Base-by-base conservation (phyloP, 2,113 vertebrate genomes). In the Rissa tridactyla region DNA sequence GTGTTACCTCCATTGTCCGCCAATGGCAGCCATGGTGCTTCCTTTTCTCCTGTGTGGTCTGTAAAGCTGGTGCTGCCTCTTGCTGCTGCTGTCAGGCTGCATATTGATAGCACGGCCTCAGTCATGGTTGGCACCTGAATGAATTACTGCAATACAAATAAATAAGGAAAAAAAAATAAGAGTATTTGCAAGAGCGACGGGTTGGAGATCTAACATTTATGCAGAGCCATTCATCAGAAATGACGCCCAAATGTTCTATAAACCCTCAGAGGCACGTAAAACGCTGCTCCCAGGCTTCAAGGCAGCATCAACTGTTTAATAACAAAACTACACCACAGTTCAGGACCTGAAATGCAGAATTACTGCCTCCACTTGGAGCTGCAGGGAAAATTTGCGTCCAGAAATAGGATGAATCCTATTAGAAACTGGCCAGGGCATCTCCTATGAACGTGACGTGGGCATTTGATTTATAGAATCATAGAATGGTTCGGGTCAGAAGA, bases 61-160 rank as follows among this genome's bases (percentile, higher is more conserved):
- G 17, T 36, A 13, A 38, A 82, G 46, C 69, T 1, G 7, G 36
- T 73, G 36, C 49, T 75, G 78, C 29, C 69, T 82, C 51, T 26
- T 23, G 51, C 38, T 89, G 69, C 60, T 75, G 51, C 32, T 91
- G 60, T 87, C 88, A 75, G 32, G 44, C 57, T 75, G 62, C 20
- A 3, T 92, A 69, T 85, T 47, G 54, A 54, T 86, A 75, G 76
- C 27, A 5, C 0, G 12, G 72, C 38, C 60, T 95, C 77, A n/a
- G 57, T 65, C 38, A 15, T 78, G 38, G 51, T 1, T 62, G 89
- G 70, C 61, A 91, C 84, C 57, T 82, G 89, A 87, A 85, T 75
- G 70, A 91, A 94, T 95, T 80, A 57, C 89, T 57, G 78, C 91
- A 89, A 72, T 82, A 85, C 77, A 91, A 96, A 87, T 75, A 91